Evolutionary conservation across 2,888 invertebrate species (phyloP).

Genomic region (Aromia moschata): DNA sequence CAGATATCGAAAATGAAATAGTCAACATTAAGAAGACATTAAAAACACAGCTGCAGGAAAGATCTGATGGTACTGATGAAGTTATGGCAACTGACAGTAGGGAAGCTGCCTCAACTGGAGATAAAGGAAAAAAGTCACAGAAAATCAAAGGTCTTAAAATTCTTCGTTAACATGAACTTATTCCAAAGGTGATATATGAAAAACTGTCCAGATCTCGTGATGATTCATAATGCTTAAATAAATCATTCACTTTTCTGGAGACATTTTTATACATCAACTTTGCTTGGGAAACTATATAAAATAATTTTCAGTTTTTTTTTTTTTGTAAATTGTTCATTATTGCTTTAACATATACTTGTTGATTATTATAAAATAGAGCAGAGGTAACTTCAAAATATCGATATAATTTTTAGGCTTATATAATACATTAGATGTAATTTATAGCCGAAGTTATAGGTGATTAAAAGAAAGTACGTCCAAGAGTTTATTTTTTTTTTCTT

Average conservation of each 20-base stretch:
- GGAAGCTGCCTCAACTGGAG: slow-evolving; percentile 68
- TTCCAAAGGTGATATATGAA: slow-evolving; percentile 24
- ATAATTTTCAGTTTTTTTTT: neutral
- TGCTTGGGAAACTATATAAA: neutral
- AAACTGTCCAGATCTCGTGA: slow-evolving; percentile 21
- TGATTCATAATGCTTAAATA: slow-evolving; percentile 10
- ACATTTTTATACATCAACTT: slow-evolving; percentile 33
- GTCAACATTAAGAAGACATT: slow-evolving; percentile 87
- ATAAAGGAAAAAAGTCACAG: slow-evolving; percentile 61
- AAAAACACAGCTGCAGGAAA: slow-evolving; percentile 75
- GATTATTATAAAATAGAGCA: too few relatives aligned
- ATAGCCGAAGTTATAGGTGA: too few relatives aligned
- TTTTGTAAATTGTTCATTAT: slow-evolving; percentile 23
- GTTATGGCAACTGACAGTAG: slow-evolving; percentile 80
- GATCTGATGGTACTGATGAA: slow-evolving; percentile 82
- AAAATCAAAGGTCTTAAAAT: slow-evolving; percentile 48
- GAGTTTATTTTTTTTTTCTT: too few relatives aligned
- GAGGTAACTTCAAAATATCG: too few relatives aligned
- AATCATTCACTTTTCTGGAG: slow-evolving; percentile 5
- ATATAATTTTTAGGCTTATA: too few relatives aligned
- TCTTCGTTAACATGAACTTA: slow-evolving; percentile 39
- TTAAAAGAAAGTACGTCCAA: too few relatives aligned
- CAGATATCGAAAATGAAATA: slow-evolving; percentile 88
- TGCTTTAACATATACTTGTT: too few relatives aligned
- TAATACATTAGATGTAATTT: too few relatives aligned